Percentiles rank a stretch among this genome's conserved stretches.
Conservation (phyloP, 1,140 invertebrate species). For the Bilobella aurantiaca region DNA sequence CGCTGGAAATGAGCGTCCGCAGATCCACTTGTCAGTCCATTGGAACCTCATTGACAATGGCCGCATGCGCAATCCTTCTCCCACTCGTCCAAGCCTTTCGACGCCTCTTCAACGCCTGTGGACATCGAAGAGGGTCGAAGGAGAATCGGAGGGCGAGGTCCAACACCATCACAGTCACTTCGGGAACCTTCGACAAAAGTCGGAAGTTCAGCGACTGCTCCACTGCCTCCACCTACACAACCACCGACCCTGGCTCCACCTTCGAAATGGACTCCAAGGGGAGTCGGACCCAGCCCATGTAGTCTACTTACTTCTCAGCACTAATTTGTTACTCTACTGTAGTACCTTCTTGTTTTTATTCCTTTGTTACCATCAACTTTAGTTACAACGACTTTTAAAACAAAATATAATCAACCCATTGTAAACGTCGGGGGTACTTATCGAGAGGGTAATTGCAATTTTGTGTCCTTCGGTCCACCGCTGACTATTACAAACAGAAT, state of each 20-base stretch:
- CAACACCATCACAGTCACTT: slow-evolving; percentile 22
- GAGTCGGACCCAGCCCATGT: no score
- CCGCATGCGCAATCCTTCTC: slow-evolving; percentile 18
- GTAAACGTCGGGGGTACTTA: no score
- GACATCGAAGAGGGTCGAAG: slow-evolving; percentile 18
- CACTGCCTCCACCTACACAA: neutral
- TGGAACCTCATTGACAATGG: slow-evolving; percentile 12
- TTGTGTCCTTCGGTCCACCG: no score
- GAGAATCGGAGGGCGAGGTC: slow-evolving; percentile 12
- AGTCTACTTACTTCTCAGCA: no score
- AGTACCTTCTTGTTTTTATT: no score
- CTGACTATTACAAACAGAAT: no score
- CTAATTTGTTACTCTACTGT: no score
- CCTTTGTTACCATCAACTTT: no score
- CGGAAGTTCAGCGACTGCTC: slow-evolving; percentile 33
- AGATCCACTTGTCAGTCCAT: neutral
- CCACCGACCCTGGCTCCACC: neutral
- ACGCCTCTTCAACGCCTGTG: slow-evolving; percentile 24
- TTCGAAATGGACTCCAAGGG: slow-evolving; percentile 1
- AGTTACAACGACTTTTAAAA: no score
- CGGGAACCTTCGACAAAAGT: slow-evolving; percentile 28
- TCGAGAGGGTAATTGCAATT: no score
- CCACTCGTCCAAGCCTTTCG: slow-evolving; percentile 23
- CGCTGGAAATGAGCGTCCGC: neutral
- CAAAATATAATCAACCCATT: no score